Evolutionary conservation across 2,888 invertebrate genomes (phyloP).

Genomic region (Himalopsyche anomala): DNA sequence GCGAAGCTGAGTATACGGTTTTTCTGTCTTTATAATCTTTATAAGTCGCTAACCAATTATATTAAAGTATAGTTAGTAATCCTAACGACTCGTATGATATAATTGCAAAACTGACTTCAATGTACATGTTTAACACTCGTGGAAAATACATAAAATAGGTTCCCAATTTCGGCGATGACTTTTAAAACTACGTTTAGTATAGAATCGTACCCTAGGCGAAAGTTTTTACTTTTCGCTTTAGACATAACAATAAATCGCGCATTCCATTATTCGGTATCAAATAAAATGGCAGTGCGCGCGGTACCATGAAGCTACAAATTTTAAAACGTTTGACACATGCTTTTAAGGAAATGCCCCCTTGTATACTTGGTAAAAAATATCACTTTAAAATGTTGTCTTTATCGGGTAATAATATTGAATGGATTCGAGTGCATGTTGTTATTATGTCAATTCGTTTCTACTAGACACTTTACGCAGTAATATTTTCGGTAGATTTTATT

Average conservation of each 20-base stretch:
- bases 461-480: neutral
- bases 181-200: neutral
- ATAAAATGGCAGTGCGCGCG: constrained; percentile 46
- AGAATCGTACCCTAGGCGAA: constrained; percentile 1
- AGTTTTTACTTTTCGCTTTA: constrained; percentile 41
- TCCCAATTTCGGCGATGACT: too few species aligned
- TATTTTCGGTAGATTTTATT: too few species aligned
- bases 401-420: constrained; percentile 45
- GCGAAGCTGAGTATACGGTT: too few species aligned
- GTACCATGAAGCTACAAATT: constrained; percentile 64
- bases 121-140: too few species aligned
- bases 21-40: too few species aligned
- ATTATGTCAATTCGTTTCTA: neutral
- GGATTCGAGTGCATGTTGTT: neutral
- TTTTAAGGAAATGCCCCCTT: constrained; percentile 62
- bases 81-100: too few species aligned
- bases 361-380: constrained; percentile 52
- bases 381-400: constrained; percentile 62
- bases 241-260: constrained; percentile 62
- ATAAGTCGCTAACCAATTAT: too few species aligned
- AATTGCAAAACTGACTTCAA: too few species aligned
- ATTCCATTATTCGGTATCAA: constrained; percentile 58
- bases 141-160: too few species aligned
- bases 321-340: constrained; percentile 65
- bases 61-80: too few species aligned